phyloP scores from a whole-genome alignment of 2,797 vertebrate species.

The Gambelia wislizenii region DNA sequence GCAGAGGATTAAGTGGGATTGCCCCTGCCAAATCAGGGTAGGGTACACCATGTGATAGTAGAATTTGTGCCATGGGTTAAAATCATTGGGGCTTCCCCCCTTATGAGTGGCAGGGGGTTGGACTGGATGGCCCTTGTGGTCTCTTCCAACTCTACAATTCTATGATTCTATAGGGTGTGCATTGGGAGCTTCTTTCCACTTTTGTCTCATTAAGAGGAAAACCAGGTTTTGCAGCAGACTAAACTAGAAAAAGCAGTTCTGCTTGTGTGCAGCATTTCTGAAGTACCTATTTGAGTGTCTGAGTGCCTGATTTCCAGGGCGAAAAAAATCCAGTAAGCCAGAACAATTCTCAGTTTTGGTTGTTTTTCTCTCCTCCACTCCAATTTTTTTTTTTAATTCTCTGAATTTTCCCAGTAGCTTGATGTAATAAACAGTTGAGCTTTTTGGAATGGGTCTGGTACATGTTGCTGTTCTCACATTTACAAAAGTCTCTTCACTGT shows the following conservation, averaged over 20 bases:
- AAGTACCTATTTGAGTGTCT: background rate
- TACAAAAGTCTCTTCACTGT: background rate
- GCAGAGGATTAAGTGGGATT: no score
- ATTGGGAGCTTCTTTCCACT: no score
- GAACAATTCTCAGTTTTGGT: background rate
- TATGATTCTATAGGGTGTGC: no score
- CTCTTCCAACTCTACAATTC: no score
- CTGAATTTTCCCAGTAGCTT: background rate
- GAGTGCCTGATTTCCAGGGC: background rate
- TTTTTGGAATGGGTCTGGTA: background rate
- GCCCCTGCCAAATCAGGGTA: no score
- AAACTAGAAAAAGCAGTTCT: background rate
- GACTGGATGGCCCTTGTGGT: no score
- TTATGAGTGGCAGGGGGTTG: no score
- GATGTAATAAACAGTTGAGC: background rate
- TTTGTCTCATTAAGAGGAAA: no score
- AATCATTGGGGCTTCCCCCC: background rate
- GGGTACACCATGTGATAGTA: no score
- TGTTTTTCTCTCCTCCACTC: background rate
- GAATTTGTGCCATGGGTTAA: background rate
- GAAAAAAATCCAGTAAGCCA: background rate
- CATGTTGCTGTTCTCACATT: background rate
- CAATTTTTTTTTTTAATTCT: background rate
- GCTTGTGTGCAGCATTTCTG: no score
- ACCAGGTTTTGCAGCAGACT: no score